phyloP scores from a whole-genome alignment of 2,888 invertebrate genomes.

The Scelioninae gen. 1 region DNA sequence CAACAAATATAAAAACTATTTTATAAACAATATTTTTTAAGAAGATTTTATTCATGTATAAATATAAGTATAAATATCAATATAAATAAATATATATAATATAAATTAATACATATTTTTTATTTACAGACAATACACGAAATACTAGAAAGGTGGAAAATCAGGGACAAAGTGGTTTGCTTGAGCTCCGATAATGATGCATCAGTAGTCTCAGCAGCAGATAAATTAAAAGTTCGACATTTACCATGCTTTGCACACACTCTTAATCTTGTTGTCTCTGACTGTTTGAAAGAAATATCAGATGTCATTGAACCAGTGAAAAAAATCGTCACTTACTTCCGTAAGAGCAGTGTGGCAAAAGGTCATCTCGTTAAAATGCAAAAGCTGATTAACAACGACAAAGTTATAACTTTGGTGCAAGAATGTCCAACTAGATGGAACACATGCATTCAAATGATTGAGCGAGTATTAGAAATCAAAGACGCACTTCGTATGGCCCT shows the following conservation, averaged over 20 bases:
- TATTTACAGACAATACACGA: too few relatives aligned
- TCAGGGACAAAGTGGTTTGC: too few relatives aligned
- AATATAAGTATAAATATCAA: too few relatives aligned
- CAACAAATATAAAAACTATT: too few relatives aligned
- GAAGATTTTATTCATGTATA: too few relatives aligned
- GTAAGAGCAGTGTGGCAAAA: slow-evolving; percentile 3
- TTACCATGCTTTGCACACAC: slow-evolving; percentile 21
- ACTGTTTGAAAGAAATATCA: slow-evolving; percentile 15
- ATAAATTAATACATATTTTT: too few relatives aligned
- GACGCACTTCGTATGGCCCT: not conserved
- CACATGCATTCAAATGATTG: slow-evolving; percentile 19
- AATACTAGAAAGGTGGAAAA: too few relatives aligned
- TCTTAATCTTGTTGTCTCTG: slow-evolving; percentile 15
- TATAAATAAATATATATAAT: too few relatives aligned
- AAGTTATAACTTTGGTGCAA: slow-evolving; percentile 20
- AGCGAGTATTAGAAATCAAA: slow-evolving; percentile 19
- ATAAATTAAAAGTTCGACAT: slow-evolving; percentile 21
- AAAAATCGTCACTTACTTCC: slow-evolving; percentile 12
- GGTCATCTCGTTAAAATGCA: slow-evolving; percentile 23
- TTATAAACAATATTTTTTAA: too few relatives aligned
- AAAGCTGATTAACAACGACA: slow-evolving; percentile 20
- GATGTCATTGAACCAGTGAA: slow-evolving; percentile 5
- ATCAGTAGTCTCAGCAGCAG: too few relatives aligned
- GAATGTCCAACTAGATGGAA: slow-evolving; percentile 27
- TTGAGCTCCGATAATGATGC: too few relatives aligned